Conservation (phyloP, 2,888 invertebrate species). For the Cotesia congregata region DNA sequence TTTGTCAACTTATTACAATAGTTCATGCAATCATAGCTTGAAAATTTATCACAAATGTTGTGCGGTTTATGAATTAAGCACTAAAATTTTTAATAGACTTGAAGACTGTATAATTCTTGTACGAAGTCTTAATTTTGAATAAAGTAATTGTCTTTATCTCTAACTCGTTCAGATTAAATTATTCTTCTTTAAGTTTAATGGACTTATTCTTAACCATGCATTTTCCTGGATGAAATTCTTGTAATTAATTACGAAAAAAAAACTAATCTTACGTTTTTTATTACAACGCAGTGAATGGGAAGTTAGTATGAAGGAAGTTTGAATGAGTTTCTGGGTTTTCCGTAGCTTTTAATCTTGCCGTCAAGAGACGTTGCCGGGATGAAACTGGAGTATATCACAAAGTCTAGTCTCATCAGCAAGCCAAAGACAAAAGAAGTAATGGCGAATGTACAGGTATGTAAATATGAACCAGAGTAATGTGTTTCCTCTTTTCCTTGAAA, state of each 20-base stretch:
- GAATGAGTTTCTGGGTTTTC: neutral
- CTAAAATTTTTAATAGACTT: no score
- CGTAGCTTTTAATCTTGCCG: neutral
- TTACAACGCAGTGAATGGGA: neutral
- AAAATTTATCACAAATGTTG: no score
- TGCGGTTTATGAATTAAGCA: no score
- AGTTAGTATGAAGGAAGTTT: neutral
- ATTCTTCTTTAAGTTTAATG: no score
- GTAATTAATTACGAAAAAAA: neutral
- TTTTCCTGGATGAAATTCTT: neutral
- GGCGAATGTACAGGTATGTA: neutral
- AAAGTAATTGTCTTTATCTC: no score
- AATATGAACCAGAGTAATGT: neutral
- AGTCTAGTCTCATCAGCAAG: neutral
- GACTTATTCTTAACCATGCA: no score
- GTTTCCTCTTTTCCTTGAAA: constrained; percentile 27
- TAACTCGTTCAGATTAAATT: no score
- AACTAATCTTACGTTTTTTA: neutral
- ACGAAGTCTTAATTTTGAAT: no score
- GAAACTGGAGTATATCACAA: neutral
- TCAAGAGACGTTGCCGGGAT: neutral
- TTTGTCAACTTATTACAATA: no score
- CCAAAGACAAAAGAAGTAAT: constrained; percentile 16
- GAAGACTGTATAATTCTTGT: no score
- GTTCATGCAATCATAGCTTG: no score